Conservation (phyloP, 2,113 vertebrate species). For the Lasiurus cinereus region DNA sequence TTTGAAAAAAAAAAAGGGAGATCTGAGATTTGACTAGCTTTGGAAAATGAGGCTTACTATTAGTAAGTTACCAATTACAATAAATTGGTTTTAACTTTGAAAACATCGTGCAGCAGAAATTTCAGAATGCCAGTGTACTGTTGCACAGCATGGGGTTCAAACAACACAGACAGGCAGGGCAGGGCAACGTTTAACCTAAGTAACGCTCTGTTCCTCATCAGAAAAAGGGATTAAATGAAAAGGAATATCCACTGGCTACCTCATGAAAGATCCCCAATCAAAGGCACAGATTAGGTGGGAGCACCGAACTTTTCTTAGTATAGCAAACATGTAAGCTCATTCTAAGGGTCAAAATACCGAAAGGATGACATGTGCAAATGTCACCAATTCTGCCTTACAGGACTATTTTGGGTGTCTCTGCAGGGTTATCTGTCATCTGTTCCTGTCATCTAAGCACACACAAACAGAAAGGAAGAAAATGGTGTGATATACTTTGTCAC, state of each 20-base stretch:
- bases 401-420: background rate
- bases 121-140: background rate
- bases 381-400: background rate
- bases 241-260: background rate
- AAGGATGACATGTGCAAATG: background rate
- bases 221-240: background rate
- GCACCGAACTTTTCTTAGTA: background rate
- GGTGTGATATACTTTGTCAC: constrained; percentile 63
- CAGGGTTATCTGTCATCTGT: background rate
- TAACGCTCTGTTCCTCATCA: background rate
- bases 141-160: background rate
- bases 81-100: background rate
- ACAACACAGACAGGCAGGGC: no score
- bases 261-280: background rate
- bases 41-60: background rate
- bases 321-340: background rate
- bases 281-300: background rate
- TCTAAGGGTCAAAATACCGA: background rate
- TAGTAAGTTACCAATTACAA: background rate
- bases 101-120: background rate
- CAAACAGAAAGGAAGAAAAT: background rate
- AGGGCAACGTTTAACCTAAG: no score
- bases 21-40: background rate
- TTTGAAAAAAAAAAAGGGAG: background rate
- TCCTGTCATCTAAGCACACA: background rate